Conservation (phyloP, 2,888 invertebrate genomes). For the Galeopsomyia nigrocyanea region DNA sequence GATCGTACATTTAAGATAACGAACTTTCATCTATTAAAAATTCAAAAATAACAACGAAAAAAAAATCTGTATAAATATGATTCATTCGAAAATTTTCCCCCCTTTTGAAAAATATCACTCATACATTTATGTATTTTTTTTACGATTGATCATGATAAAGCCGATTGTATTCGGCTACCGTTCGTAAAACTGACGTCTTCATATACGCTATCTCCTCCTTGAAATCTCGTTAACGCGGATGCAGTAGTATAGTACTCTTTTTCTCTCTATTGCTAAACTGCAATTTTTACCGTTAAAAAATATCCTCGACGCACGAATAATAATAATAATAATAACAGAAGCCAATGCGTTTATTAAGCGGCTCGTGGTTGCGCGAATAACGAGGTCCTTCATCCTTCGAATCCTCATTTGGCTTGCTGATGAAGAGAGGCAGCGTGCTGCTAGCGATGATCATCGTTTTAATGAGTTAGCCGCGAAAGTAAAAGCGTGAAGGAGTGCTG, state of each 20-base stretch:
- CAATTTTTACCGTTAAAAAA: conserved; percentile 46
- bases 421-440: conserved; percentile 50
- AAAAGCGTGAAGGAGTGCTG: conserved; percentile 54
- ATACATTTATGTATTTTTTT: no score
- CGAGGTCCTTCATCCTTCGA: conserved; percentile 42
- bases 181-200: neutral
- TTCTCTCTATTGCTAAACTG: neutral
- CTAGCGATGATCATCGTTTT: conserved; percentile 20
- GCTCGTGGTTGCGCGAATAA: conserved; percentile 50
- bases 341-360: no score
- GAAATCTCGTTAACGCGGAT: conserved; percentile 24
- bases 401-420: conserved; percentile 63
- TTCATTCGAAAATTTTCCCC: no score
- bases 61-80: no score
- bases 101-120: no score
- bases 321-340: no score
- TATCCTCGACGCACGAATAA: neutral
- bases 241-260: neutral
- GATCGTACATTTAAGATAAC: neutral
- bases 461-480: conserved; percentile 51
- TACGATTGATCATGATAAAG: no score
- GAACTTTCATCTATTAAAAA: conserved; percentile 14
- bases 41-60: neutral
- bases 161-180: no score
- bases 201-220: conserved; percentile 9